Base-by-base conservation (phyloP, 2,888 invertebrate genomes). In the Diarsia brunnea region DNA sequence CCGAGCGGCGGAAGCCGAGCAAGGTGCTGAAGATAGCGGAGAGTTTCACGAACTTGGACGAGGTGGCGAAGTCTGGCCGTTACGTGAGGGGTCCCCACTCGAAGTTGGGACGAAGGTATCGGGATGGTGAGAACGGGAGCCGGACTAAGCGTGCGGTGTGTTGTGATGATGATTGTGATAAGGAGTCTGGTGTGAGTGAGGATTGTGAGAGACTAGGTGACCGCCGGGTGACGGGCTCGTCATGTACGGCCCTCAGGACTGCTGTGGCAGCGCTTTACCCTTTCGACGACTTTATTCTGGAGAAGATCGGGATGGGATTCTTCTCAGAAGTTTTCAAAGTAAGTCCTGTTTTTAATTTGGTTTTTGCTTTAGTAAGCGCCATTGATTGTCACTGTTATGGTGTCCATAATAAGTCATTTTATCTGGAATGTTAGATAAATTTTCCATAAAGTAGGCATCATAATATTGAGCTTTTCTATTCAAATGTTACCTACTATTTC, bases 261-360 rank as follows among this genome's bases (percentile, higher is more conserved):
- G 99, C 99, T 67, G 99, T 99, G 74, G 98, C 99, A 68, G 98
- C 98, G 63, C 97, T 99, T 72, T 98, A 99, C 93, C 98, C 99
- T 64, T 97, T 99, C 87, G 99, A 99, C 95, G 99, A 99, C 97
- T 99, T 99, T 95, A 97, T 98, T 87, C 97, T 98, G 93, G 99
- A 99, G 95, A 98, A 98, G 96, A 98, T 99, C 91, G 99, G 99
- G 67, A 97, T 98, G 69, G 99, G 99, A 84, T 99, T 99, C 97
- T 99, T 99, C 97, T 99, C 99, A 8, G 99, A 99, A 97, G 99
- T 99, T 82, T 99, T 98, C 96, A 99, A 99, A 98, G 99, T 99
- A 97, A 97, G 97, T 95, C 58, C 69, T 73, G 5, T 12, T 58
- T 55, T 27, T 11, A 21, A 60, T 65, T 0, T 5, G 0, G 1